phyloP scores from a whole-genome alignment of 1,140 invertebrate species.

The Megalopta genalis region DNA sequence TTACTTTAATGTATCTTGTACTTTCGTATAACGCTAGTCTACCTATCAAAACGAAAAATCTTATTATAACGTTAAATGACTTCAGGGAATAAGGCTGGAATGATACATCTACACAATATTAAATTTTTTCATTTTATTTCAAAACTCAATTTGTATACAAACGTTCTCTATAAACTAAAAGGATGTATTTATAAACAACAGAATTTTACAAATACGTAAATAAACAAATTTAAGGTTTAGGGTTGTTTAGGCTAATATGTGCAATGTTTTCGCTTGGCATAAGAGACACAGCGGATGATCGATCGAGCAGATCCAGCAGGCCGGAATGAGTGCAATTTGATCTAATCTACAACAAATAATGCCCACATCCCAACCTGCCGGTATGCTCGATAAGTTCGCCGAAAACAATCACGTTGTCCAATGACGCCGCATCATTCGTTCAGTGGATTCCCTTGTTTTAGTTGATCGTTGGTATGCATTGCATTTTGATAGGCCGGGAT shows the following conservation, averaged over 20 bases:
- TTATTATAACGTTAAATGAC: background rate
- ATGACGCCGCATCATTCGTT: background rate
- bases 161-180: no score
- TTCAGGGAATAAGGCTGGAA: background rate
- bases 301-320: conserved; percentile 75
- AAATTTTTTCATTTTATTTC: background rate
- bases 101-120: background rate
- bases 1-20: background rate
- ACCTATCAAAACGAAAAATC: background rate
- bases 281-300: conserved; percentile 37
- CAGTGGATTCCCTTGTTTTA: conserved; percentile 21
- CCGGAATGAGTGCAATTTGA: conserved; percentile 80
- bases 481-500: conserved; percentile 80
- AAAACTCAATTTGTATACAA: no score
- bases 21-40: background rate
- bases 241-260: no score
- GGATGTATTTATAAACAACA: no score
- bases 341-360: conserved; percentile 74
- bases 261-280: background rate
- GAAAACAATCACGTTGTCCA: background rate
- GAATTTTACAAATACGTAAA: no score
- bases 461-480: conserved; percentile 58
- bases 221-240: no score
- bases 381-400: conserved; percentile 49
- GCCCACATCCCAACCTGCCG: conserved; percentile 75